Conservation (phyloP, 37 sponge, comb jelly and placozoan species). For the Amphimedon queenslandica region DNA sequence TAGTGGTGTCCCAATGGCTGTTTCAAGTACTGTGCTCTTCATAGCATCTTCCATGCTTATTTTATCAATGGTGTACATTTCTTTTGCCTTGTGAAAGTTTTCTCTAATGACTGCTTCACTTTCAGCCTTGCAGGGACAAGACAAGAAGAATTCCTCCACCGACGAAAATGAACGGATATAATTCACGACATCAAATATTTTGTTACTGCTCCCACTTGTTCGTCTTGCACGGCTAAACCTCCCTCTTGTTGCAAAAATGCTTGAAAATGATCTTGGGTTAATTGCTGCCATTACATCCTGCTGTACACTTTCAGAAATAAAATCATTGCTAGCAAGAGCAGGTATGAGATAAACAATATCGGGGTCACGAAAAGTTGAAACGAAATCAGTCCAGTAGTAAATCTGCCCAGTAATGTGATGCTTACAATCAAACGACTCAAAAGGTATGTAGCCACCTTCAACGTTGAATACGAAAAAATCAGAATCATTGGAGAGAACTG, state of each 20-base stretch:
- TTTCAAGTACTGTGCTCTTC: background rate
- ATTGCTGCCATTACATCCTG: background rate
- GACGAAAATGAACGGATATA: background rate
- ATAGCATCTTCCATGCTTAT: background rate
- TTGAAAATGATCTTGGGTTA: background rate
- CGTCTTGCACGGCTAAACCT: too few relatives aligned
- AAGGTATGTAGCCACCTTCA: constrained; percentile 54
- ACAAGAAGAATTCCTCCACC: background rate
- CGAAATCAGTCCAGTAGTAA: constrained; percentile 24
- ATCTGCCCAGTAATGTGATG: constrained; percentile 49
- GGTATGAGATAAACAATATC: constrained; percentile 43
- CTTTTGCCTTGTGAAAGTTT: background rate
- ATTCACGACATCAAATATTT: background rate
- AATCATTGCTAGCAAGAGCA: constrained; percentile 66
- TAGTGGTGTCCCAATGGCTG: background rate
- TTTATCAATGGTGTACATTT: background rate
- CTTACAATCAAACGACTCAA: too few relatives aligned
- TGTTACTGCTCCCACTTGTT: background rate
- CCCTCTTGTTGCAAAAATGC: background rate
- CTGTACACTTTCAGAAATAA: background rate
- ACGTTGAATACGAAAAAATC: constrained; percentile 78
- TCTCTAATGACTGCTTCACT: background rate
- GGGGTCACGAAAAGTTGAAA: constrained; percentile 11
- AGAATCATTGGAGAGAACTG: constrained; percentile 63
- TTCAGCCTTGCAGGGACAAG: background rate